Evolutionary conservation across 2,113 vertebrate species (phyloP), one percentile per base, ranked within the genome.

Genomic region (Phyllostomus hastatus): DNA sequence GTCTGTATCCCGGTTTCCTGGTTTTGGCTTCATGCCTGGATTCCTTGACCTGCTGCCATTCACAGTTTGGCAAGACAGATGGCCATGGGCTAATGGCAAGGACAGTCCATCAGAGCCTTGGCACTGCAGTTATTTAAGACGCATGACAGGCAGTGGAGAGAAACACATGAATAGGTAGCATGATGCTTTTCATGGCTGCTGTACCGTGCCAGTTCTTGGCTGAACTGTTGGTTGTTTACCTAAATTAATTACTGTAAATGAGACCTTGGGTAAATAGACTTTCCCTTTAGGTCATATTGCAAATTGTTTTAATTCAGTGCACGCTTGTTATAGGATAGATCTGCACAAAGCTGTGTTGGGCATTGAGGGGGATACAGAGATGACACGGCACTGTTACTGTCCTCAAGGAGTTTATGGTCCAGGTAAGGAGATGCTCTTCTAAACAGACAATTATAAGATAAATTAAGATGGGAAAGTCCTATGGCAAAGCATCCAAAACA

Each of bases 71-170:
- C 87, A 59, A 86, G 95, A 96, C 96, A 97, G 96, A 96, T 97
- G 97, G 96, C 78, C 57, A 79, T 52, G 90, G 90, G 90, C 94
- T 96, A 91, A 97, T 97, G 93, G 95, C 95, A 91, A 96, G 96
- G 96, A 33, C 95, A 90, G 50, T 93, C 50, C 89, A 82, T 95
- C 93, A 94, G 61, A 69, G 28, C 54, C 19, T 94, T 91, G 96
- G 94, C 87, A 87, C 26, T 35, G 69, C 22, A 46, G 73, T 95
- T 87, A 79, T 35, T 90, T 54, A 70, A 95, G 90, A 80, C 1
- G 4, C 8, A 5, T 57, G 90, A 59, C 88, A 84, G 48, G 86
- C 72, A 91, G 31, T 28, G 59, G 76, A 75, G 35, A 96, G 35
- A 35, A 96, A 89, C 92, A 79, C 35, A 50, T 50, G 88, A 73